A percentile compares a stretch with the other conserved stretches of the same genome.
Conservation (phyloP, 2,113 vertebrate species). For the Eleginops maclovinus region DNA sequence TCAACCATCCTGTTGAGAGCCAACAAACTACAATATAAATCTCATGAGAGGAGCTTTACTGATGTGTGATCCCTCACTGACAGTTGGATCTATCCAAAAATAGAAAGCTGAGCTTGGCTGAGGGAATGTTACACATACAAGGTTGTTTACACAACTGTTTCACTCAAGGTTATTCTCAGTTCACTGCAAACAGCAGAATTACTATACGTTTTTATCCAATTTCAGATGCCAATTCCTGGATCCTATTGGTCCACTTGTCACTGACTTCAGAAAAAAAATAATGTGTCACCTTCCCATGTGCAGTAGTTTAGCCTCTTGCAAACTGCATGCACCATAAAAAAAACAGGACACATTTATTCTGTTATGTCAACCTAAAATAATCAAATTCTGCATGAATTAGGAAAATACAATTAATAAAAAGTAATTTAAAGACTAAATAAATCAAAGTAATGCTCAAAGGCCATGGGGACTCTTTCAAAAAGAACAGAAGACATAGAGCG, state of each 20-base stretch:
- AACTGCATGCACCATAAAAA: too few relatives aligned
- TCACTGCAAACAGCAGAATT: not conserved
- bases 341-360: not conserved
- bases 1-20: constrained; percentile 18
- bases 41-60: constrained; percentile 14
- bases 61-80: not conserved
- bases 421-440: not conserved
- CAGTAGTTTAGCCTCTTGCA: too few relatives aligned
- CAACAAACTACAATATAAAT: constrained; percentile 1
- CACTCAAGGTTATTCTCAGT: not conserved
- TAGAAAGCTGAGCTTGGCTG: not conserved
- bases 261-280: not conserved
- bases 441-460: not conserved
- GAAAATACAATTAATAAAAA: too few relatives aligned
- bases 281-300: not conserved
- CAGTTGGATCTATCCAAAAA: not conserved
- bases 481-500: not conserved
- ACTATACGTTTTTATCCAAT: not conserved
- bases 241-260: not conserved
- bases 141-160: not conserved
- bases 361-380: too few relatives aligned
- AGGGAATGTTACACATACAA: not conserved
- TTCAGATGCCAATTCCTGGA: not conserved
- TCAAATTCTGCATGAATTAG: too few relatives aligned
- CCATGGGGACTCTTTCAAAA: not conserved